Evolutionary conservation across 2,888 invertebrate species (phyloP).

Genomic region (Apotomis turbidana): DNA sequence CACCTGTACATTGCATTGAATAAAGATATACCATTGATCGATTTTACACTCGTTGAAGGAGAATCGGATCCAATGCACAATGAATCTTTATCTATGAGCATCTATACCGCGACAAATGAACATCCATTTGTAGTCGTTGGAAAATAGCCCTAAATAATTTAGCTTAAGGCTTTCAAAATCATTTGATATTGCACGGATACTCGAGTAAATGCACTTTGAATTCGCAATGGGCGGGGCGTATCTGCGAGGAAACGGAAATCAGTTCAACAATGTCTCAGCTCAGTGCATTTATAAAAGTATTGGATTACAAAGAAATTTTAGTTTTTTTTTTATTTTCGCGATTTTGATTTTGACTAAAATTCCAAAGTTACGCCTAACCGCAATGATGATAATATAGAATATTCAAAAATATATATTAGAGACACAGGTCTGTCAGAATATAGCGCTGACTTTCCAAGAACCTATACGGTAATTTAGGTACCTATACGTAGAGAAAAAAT

Average conservation of each 20-base stretch:
- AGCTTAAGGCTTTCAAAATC: neutral
- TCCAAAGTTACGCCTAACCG: neutral
- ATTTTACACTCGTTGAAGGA: slow-evolving; percentile 14
- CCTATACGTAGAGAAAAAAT: too few relatives aligned
- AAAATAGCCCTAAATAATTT: neutral
- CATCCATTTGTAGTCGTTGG: neutral
- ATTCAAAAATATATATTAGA: too few relatives aligned
- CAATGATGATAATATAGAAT: too few relatives aligned
- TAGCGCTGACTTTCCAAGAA: too few relatives aligned
- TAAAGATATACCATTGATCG: neutral
- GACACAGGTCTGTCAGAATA: too few relatives aligned
- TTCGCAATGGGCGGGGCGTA: slow-evolving; percentile 68
- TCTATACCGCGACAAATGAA: neutral
- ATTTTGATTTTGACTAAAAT: neutral
- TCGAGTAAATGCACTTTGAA: slow-evolving; percentile 51
- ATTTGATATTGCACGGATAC: slow-evolving; percentile 29
- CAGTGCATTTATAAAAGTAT: slow-evolving; percentile 65
- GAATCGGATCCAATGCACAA: slow-evolving; percentile 25
- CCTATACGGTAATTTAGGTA: too few relatives aligned
- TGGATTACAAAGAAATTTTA: slow-evolving; percentile 62
- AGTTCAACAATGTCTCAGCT: slow-evolving; percentile 65
- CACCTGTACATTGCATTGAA: neutral
- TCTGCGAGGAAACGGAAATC: slow-evolving; percentile 79
- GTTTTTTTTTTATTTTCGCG: neutral
- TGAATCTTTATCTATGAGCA: slow-evolving; percentile 23